A percentile compares a stretch with the other conserved stretches of the same genome.
phyloP scores from a whole-genome alignment of 2,888 invertebrate species.

The Drosophila atroscutellata region DNA sequence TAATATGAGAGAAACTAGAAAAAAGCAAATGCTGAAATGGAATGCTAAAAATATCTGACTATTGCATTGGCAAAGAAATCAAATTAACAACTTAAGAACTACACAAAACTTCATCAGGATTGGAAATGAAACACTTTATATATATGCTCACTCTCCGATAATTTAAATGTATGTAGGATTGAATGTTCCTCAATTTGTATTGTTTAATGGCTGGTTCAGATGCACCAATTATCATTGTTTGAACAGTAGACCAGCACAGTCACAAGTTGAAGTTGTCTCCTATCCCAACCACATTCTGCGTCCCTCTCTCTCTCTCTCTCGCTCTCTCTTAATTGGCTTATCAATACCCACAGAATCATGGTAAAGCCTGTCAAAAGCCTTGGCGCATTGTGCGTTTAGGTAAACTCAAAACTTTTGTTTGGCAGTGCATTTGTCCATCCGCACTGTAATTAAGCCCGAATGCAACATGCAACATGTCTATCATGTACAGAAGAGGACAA shows the following conservation, averaged over 20 bases:
- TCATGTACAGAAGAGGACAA: slow-evolving; percentile 12
- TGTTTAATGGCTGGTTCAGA: not conserved
- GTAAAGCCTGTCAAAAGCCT: not conserved
- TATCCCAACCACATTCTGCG: not conserved
- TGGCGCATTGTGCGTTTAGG: slow-evolving; percentile 10
- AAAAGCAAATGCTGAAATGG: not conserved
- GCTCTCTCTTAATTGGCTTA: not conserved
- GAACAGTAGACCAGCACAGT: not conserved
- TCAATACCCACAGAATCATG: slow-evolving; percentile 10
- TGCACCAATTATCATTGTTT: not conserved
- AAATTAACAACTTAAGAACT: not conserved
- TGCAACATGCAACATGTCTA: slow-evolving; percentile 16
- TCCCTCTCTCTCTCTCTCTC: not conserved
- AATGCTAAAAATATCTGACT: not conserved
- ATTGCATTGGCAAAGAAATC: not conserved
- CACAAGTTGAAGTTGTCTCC: not conserved
- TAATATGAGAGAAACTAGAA: not conserved
- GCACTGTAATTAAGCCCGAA: slow-evolving; percentile 28
- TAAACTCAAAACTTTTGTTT: slow-evolving; percentile 23
- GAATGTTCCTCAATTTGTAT: not conserved
- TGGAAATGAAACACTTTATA: not conserved
- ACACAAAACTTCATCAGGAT: not conserved
- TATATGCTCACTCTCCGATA: not conserved
- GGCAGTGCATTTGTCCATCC: slow-evolving; percentile 12
- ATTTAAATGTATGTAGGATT: not conserved